Conservation (phyloP, 2,113 vertebrate species). For the Sialia sialis region DNA sequence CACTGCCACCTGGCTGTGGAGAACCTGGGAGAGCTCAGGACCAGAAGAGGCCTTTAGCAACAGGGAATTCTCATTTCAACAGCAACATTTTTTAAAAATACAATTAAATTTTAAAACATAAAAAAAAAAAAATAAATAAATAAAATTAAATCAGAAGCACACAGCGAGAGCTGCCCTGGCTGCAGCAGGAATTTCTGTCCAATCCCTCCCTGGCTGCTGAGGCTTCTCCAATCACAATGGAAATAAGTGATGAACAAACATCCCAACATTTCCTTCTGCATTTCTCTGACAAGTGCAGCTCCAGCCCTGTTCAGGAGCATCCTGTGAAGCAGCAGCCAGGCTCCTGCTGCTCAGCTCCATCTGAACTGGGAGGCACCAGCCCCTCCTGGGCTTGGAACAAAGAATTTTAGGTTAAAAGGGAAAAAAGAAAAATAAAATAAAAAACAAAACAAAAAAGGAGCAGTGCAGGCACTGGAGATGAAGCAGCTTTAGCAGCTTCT, state of each 20-base stretch:
- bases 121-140: too few species aligned
- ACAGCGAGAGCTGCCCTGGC: not conserved
- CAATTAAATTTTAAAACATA: too few species aligned
- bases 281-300: not conserved
- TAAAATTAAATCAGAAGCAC: not conserved
- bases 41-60: not conserved
- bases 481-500: not conserved
- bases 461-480: not conserved
- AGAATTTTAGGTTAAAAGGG: not conserved
- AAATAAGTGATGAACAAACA: not conserved
- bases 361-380: not conserved
- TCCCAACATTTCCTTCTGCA: not conserved
- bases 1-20: not conserved
- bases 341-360: not conserved
- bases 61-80: not conserved
- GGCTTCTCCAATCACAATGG: not conserved
- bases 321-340: not conserved
- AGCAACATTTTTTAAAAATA: not conserved
- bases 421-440: accelerated
- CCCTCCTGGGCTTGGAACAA: not conserved
- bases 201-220: not conserved
- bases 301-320: not conserved
- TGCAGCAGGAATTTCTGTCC: not conserved
- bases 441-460: not conserved
- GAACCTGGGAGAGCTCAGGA: not conserved